Base-by-base conservation (phyloP, 1,140 invertebrate species). In the Drosophila lacertosa region DNA sequence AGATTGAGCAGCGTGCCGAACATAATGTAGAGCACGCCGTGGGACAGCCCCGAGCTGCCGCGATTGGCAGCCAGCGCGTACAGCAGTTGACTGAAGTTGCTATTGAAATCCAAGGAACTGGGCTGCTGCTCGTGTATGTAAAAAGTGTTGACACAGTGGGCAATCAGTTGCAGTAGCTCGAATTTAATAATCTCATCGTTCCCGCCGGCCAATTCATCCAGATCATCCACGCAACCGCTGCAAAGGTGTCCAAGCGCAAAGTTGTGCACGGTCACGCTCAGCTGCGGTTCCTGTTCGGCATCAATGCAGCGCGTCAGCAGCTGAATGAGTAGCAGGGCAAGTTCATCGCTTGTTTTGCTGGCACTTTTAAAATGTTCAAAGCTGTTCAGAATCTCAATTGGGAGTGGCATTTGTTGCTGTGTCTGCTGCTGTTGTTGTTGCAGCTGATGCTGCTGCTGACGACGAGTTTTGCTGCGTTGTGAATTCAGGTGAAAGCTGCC, bases 1-100 rank as follows among this genome's bases (percentile, higher is more conserved):
- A 90, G 51, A 55, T 90, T 90, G 57, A 83, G 81, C 6, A 90
- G 65, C 0, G 77, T 90, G 11, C 82, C 81, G 65, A 90, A 90
- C 51, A 90, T 82, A 1, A 90, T 73, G 18, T 78, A 88, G 5
- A 88, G 71, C 22, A 88, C 44, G 3, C 77, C 82, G 45, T 82
- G 74, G 3, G 83, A 65, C 1, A 88, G 48, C 33, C 66, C 6
- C 2, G 64, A 26, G 16, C 64, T 72, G 5, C 60, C 53, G 0
- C 64, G 74, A 76, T 88, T 88, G 32, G 82, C 82, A 4, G 67
- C 74, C 63, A 88, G 24, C 0, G 82, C 82, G 16, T 88, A 88
- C 0, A 88, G 64, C 0, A 88, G 60, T 5, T 88, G 82, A 3
- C 83, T 80, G 11, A 88, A 88, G 20, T 81, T 88, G 29, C 80